Evolutionary conservation across 2,113 vertebrate genomes (phyloP).

Genomic region (Lethenteron reissneri): DNA sequence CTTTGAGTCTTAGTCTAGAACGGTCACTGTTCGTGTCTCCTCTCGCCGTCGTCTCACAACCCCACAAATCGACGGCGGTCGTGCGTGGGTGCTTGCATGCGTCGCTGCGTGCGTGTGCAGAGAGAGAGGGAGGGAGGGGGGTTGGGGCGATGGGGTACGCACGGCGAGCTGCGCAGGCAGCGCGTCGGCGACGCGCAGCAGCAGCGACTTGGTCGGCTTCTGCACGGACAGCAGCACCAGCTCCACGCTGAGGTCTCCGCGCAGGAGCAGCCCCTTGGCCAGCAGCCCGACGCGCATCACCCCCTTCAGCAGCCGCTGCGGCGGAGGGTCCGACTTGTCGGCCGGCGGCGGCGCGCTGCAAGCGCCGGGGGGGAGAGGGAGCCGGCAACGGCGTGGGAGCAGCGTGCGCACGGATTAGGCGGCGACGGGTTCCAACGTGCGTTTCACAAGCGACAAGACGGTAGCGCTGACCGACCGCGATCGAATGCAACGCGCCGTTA

Average conservation of each 20-base stretch:
- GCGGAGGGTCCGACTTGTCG: too few relatives aligned
- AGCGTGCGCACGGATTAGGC: too few relatives aligned
- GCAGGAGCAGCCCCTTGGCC: conserved; percentile 79
- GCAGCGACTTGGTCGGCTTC: conserved; percentile 57
- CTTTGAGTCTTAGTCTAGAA: too few relatives aligned
- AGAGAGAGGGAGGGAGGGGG: too few relatives aligned
- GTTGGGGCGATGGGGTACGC: conserved; percentile 17
- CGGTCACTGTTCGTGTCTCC: background rate
- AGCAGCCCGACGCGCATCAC: conserved; percentile 85
- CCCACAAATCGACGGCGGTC: background rate
- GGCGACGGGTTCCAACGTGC: too few relatives aligned
- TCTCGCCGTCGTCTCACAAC: background rate
- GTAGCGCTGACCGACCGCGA: too few relatives aligned
- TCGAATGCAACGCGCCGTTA: too few relatives aligned
- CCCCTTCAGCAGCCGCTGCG: conserved; percentile 52
- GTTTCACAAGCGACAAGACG: too few relatives aligned
- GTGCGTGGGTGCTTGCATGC: too few relatives aligned
- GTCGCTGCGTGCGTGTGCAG: too few relatives aligned
- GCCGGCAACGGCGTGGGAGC: background rate
- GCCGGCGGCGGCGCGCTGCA: conserved; percentile 14
- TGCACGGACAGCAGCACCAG: conserved; percentile 80
- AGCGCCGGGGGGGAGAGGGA: background rate
- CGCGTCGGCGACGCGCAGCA: conserved; percentile 60
- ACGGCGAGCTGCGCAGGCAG: conserved; percentile 86
- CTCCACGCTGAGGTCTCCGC: conserved; percentile 73